Percentiles rank a stretch among this genome's conserved stretches.
phyloP scores from a whole-genome alignment of 2,113 vertebrate genomes.

The Rallus limicola region DNA sequence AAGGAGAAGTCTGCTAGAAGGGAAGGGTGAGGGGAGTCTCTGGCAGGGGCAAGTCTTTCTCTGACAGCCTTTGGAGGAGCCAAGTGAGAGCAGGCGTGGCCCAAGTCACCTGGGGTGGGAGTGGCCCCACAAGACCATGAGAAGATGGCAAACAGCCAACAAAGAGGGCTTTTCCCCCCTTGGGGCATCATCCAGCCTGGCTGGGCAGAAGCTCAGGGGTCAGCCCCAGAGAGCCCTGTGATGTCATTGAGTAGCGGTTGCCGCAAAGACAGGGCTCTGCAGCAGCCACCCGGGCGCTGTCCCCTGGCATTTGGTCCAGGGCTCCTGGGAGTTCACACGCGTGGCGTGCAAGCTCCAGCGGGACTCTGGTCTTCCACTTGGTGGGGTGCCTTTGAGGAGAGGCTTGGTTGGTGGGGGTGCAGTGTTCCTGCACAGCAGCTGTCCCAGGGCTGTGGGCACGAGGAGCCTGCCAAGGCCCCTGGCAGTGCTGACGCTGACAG shows the following conservation, averaged over 20 bases:
- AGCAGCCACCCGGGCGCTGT: neutral
- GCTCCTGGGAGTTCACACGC: fast-evolving
- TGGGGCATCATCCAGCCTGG: fast-evolving
- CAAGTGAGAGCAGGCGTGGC: no score
- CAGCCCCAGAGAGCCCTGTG: no score
- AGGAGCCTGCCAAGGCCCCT: neutral
- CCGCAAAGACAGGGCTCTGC: no score
- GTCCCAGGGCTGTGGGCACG: fast-evolving
- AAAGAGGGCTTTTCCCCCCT: fast-evolving
- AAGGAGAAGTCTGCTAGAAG: no score
- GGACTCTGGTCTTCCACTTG: neutral
- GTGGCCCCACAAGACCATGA: fast-evolving
- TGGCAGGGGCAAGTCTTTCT: neutral
- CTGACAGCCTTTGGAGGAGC: no score
- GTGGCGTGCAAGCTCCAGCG: fast-evolving
- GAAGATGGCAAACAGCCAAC: neutral
- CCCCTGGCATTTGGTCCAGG: neutral
- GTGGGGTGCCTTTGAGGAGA: no score
- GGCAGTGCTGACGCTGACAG: neutral
- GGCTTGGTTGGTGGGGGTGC: neutral
- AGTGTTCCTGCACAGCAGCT: neutral
- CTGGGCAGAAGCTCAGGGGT: no score
- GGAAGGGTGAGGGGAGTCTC: neutral
- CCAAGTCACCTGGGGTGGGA: no score
- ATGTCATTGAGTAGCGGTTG: no score